Conservation (phyloP, 2,797 vertebrate species). For the Parotocinclus haroldoi region DNA sequence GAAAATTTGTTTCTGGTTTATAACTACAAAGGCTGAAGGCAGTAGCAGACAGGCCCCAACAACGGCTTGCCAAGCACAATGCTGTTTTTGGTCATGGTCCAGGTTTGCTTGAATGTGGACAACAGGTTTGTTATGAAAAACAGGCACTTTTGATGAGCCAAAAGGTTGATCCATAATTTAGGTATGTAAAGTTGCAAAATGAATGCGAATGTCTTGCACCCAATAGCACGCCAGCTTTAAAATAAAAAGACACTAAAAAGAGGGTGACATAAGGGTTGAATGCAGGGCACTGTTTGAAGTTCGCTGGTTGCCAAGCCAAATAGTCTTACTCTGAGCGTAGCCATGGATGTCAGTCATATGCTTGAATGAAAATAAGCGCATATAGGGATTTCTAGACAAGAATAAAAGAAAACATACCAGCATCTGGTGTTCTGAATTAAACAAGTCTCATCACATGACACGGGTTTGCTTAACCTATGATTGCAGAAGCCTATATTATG, state of each 20-base stretch:
- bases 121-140: constrained; percentile 63
- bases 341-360: constrained; percentile 47
- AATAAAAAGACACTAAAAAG: constrained; percentile 45
- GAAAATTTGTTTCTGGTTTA: constrained; percentile 79
- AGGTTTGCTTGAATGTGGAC: constrained; percentile 70
- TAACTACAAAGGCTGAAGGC: constrained; percentile 72
- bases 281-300: constrained; percentile 22
- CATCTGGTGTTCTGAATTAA: constrained; percentile 79
- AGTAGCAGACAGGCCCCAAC: constrained; percentile 71
- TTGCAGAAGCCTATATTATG: constrained; percentile 79
- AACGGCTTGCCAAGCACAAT: constrained; percentile 73
- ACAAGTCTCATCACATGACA: constrained; percentile 81
- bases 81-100: constrained; percentile 70
- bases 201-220: constrained; percentile 58
- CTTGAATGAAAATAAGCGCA: constrained; percentile 76
- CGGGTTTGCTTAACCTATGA: constrained; percentile 78
- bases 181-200: constrained; percentile 47
- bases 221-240: constrained; percentile 45
- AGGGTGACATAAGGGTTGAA: constrained; percentile 27
- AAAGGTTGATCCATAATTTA: constrained; percentile 56
- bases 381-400: constrained; percentile 45
- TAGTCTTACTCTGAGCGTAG: constrained; percentile 18
- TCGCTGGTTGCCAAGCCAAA: constrained; percentile 38
- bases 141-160: constrained; percentile 58
- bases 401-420: constrained; percentile 47